Base-by-base conservation (phyloP, 2,113 vertebrate genomes). In the Pipra filicauda region DNA sequence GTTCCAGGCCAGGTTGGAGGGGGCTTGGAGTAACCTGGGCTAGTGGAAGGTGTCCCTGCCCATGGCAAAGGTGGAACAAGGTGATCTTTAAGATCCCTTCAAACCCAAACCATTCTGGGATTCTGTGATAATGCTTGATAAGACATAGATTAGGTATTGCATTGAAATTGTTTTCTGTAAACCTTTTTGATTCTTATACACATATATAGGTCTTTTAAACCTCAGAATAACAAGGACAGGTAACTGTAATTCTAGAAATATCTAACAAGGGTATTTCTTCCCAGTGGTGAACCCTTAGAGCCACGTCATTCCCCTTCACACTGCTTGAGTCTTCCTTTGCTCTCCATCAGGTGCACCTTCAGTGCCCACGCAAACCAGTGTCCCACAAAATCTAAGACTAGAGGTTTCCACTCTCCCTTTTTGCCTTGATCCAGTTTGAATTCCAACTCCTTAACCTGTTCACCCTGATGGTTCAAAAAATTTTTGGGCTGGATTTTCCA, bases 1-100 rank as follows among this genome's bases (percentile, higher is more conserved):
- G 26, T 2, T 12, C 64, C 6, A 70, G 46, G 64, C 39, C 46
- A 52, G 5, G 4, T 0, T 48, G 22, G 54, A 8, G 1, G 1
- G 33, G 43, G 9, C 44, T 51, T 37, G 70, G 78, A 69, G 14
- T 30, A 35, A 0, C 24, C n/a, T 83, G 87, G 62, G 88, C 4
- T 1, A 5, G 12, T 55, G 48, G 35, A 4, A 76, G 15, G 21
- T 62, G 64, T 41, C 64, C 18, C 55, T 76, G 64, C 9, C 30
- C 21, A 8, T 19, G 48, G 21, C 55, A 76, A 30, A 9, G 6
- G 7, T 66, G 15, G 41, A 2, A 49, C 4, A 3, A 26, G 14
- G 3, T 76, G 21, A 5, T 3, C 33, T 69, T 83, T 70, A 55
- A 76, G 3, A 41, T 83, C 3, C 14, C 5, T 62, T 83, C n/a